Evolutionary conservation across 1,140 invertebrate genomes (phyloP), one percentile per base, ranked within the genome.

Genomic region (Zaprionus inermis): DNA sequence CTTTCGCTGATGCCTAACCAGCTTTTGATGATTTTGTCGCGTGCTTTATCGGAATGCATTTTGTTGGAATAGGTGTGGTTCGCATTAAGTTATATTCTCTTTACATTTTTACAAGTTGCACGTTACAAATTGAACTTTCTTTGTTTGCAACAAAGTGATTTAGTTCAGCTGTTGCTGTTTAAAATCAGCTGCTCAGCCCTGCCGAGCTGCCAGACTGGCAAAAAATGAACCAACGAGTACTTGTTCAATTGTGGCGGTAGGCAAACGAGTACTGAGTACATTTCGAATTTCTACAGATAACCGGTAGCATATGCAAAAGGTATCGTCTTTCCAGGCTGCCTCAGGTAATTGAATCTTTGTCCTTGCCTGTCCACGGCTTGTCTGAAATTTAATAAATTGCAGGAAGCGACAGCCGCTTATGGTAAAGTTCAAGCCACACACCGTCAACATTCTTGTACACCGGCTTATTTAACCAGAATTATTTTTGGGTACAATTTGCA

Each of bases 1-100:
- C 89, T 73, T 49, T 92, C 91, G 60, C 84, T 84, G 46, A 91
- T 90, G 9, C 81, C 88, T 1, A 74, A 76, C 91, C 91, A 92
- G 51, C 76, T 86, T 52, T 91, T 91, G 52, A 90, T 81, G 16
- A 92, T 79, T 58, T 92, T 92, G 49, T 91, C 85, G 9, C 88
- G 81, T 41, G 78, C 81, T 57, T 89, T 71, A 20, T 52, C 38
- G 71, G 84, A 72, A 67, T 84, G 74, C 84, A 89, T 89, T 46
- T 44, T 75, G 30, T 61, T 49, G 44, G 44, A 49, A 34, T 57
- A 16, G 41, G 20, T 54, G 30, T 60, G 68, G 66, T 12, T 46
- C n/a, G 38, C 38, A 59, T 52, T 75, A 58, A 56, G 41, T 30
- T 66, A 64, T 11, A 1, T 9, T n/a, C 7, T 79, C 68, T 78